Percentiles rank a stretch among this genome's conserved stretches.
These are phyloP conservation scores for Alectoris magna DNA, from an alignment of 2,797 vertebrate species.

Conservation along the genomic window DNA sequence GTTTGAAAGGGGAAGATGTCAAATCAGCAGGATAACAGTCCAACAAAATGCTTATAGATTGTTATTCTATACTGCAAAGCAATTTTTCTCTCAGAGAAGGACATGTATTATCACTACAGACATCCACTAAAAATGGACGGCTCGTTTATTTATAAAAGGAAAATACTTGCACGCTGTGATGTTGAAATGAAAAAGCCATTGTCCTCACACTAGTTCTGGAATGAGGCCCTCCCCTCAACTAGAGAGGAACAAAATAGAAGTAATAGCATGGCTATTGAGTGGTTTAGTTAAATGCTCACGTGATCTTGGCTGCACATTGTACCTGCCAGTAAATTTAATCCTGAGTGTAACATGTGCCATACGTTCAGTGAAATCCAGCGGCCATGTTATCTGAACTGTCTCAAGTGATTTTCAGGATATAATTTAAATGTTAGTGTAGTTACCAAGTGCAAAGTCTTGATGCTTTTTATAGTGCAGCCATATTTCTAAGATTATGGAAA, in stretches of 20 bases:
- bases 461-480: neutral
- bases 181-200: neutral
- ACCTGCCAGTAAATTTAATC: neutral
- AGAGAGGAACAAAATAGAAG: neutral
- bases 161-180: neutral
- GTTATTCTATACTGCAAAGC: neutral
- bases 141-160: constrained; percentile 31
- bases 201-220: neutral
- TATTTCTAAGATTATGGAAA: neutral
- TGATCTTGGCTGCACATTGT: neutral
- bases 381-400: neutral
- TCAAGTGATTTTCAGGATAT: neutral
- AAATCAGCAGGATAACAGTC: constrained; percentile 1
- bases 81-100: constrained; percentile 6
- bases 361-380: neutral
- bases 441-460: neutral
- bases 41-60: neutral
- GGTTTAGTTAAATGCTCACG: neutral
- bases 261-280: neutral
- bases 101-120: neutral
- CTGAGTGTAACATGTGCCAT: neutral
- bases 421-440: neutral
- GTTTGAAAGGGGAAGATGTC: neutral
- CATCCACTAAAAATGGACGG: constrained; percentile 15
- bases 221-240: neutral